Percentiles rank a stretch among this genome's conserved stretches.
Conservation (phyloP, 2,888 invertebrate species). For the Dilophus febrilis region DNA sequence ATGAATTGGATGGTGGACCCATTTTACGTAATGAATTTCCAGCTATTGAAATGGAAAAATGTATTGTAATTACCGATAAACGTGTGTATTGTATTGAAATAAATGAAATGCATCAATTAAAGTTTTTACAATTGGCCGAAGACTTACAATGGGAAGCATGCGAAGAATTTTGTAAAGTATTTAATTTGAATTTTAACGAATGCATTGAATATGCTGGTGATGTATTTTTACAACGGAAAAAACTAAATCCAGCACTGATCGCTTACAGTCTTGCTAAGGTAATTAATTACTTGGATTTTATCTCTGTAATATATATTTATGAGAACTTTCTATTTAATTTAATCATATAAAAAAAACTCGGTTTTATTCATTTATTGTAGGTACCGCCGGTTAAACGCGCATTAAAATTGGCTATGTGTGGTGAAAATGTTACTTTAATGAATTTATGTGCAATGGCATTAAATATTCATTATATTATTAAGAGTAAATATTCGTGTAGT, state of each 20-base stretch:
- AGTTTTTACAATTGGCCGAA: slow-evolving; percentile 26
- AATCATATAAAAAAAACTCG: neutral
- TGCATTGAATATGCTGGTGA: slow-evolving; percentile 66
- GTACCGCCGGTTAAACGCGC: slow-evolving; percentile 30
- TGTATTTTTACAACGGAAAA: slow-evolving; percentile 53
- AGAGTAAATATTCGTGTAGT: slow-evolving; percentile 22
- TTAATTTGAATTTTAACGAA: slow-evolving; percentile 25
- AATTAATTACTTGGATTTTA: slow-evolving; percentile 9
- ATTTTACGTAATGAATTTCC: slow-evolving; percentile 28
- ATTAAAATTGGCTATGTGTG: slow-evolving; percentile 29
- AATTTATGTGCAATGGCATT: slow-evolving; percentile 30
- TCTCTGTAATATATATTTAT: too few species aligned
- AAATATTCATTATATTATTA: slow-evolving; percentile 23
- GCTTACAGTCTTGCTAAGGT: slow-evolving; percentile 67
- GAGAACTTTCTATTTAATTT: neutral
- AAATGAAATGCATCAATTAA: slow-evolving; percentile 24
- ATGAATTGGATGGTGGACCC: slow-evolving; percentile 24
- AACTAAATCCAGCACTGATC: slow-evolving; percentile 58
- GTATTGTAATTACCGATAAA: slow-evolving; percentile 28
- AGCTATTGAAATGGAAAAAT: slow-evolving; percentile 28
- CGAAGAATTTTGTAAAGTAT: slow-evolving; percentile 29
- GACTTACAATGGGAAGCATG: slow-evolving; percentile 24
- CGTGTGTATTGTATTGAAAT: slow-evolving; percentile 26
- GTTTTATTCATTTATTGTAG: slow-evolving; percentile 1
- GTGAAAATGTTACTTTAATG: slow-evolving; percentile 28